Conservation (phyloP, 2,113 vertebrate species). For the Oreocharis arfaki region DNA sequence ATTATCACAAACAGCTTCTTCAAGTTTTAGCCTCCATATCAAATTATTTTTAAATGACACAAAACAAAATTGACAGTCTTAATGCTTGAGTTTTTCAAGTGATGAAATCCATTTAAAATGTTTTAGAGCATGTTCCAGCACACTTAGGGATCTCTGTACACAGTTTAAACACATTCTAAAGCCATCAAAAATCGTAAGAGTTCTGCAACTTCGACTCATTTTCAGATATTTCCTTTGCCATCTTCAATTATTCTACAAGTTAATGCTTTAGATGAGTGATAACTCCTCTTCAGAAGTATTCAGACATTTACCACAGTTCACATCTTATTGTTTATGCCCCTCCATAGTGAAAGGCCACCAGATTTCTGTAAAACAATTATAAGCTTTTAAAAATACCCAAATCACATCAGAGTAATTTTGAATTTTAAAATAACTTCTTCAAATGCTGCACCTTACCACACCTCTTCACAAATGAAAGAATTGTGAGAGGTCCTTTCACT, state of each 20-base stretch:
- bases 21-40: background rate
- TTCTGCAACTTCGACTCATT: background rate
- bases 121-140: background rate
- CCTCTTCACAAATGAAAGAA: background rate
- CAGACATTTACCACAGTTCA: background rate
- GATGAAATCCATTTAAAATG: background rate
- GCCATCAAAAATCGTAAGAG: background rate
- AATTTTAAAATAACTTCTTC: background rate
- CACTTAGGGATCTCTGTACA: background rate
- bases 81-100: background rate
- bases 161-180: background rate
- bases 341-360: background rate
- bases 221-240: background rate
- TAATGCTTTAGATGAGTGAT: background rate
- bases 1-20: background rate
- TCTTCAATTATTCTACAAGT: background rate
- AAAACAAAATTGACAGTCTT: background rate
- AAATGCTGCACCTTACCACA: background rate
- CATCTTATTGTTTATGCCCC: background rate
- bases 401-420: background rate
- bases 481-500: background rate
- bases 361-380: background rate
- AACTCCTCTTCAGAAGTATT: background rate
- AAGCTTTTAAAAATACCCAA: background rate
- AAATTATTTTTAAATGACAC: background rate